Conservation (phyloP, 2,113 vertebrate species). For the Spermophilus dauricus region DNA sequence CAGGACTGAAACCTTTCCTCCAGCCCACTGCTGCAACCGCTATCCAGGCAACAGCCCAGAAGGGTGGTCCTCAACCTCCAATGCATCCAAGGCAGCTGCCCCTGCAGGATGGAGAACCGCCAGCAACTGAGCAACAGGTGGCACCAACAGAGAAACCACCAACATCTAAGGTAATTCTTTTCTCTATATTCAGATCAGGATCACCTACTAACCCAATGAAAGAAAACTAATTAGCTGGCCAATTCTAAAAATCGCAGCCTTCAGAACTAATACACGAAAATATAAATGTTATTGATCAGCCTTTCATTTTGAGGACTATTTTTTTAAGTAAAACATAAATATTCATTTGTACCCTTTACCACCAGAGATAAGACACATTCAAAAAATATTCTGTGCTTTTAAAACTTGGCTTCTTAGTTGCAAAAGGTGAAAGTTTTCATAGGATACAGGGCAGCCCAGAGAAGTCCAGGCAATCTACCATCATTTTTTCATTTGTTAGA, state of each 20-base stretch:
- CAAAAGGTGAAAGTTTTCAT: neutral
- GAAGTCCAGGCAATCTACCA: neutral
- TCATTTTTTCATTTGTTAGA: neutral
- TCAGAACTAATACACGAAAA: neutral
- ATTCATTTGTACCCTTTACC: neutral
- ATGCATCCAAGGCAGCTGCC: slow-evolving; percentile 45
- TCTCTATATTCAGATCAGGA: neutral
- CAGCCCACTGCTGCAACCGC: slow-evolving; percentile 10
- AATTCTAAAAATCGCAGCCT: neutral
- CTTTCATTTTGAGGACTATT: neutral
- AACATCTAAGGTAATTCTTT: slow-evolving; percentile 57
- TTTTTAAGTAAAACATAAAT: neutral
- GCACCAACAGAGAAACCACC: slow-evolving; percentile 69
- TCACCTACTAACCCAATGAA: neutral
- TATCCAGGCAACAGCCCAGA: slow-evolving; percentile 22
- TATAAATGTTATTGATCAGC: neutral
- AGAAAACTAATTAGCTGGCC: neutral
- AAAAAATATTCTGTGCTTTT: slow-evolving; percentile 42
- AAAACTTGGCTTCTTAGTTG: slow-evolving; percentile 21
- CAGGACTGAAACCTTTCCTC: slow-evolving; percentile 66
- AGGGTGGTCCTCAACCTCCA: slow-evolving; percentile 35
- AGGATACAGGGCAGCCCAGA: neutral
- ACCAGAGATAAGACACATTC: neutral
- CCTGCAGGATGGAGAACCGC: slow-evolving; percentile 70
- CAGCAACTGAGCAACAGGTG: slow-evolving; percentile 59